These are phyloP conservation scores for Procambarus clarkii DNA, from an alignment of 1,140 invertebrate species.

Conservation along the genomic window DNA sequence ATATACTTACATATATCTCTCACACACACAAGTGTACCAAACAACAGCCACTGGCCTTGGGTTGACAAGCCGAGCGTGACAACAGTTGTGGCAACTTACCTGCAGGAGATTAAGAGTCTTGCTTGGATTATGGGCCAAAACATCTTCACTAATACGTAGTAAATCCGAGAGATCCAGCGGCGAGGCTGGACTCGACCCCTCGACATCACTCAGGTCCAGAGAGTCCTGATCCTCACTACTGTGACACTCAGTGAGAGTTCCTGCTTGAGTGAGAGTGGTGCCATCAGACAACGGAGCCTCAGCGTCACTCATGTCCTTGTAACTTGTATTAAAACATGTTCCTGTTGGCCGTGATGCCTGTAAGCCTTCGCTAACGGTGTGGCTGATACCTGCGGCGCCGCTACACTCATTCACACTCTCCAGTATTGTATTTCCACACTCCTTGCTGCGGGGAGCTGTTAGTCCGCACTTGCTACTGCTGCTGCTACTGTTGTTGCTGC, in stretches of 20 bases:
- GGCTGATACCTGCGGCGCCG: not conserved
- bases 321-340: not conserved
- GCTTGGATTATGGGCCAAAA: slow-evolving; percentile 45
- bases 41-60: too few species aligned
- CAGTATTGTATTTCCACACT: not conserved
- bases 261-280: not conserved
- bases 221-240: slow-evolving; percentile 55
- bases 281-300: not conserved
- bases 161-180: slow-evolving; percentile 54
- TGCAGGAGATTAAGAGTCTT: slow-evolving; percentile 49
- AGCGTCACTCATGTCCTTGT: not conserved
- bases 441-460: not conserved
- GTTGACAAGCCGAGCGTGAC: not conserved
- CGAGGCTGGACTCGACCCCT: slow-evolving; percentile 42
- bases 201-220: slow-evolving; percentile 53
- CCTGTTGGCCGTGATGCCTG: not conserved
- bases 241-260: not conserved
- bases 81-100: slow-evolving; percentile 1
- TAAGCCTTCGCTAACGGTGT: not conserved
- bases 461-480: not conserved
- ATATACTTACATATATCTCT: too few species aligned
- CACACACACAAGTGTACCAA: too few species aligned
- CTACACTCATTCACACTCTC: not conserved
- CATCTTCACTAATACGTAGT: slow-evolving; percentile 58
- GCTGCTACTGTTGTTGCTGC: too few species aligned